These are phyloP conservation scores for Sialis lutaria DNA, from an alignment of 2,888 invertebrate species.

Conservation along the genomic window DNA sequence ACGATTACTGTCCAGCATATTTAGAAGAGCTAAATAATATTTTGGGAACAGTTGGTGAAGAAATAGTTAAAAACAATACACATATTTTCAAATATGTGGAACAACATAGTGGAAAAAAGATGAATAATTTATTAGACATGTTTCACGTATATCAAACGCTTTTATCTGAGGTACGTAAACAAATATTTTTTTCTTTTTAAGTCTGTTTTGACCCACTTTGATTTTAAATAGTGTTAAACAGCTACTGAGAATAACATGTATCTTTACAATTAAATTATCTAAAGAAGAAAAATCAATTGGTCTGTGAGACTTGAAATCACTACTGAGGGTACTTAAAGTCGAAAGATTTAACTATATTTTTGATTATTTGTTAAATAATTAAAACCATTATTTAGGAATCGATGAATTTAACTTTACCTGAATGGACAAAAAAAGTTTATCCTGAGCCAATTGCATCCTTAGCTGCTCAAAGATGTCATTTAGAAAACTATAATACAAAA, in stretches of 20 bases:
- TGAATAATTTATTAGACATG: conserved; percentile 15
- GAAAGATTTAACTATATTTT: too few relatives aligned
- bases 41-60: conserved; percentile 14
- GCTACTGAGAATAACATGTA: too few relatives aligned
- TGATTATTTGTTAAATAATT: too few relatives aligned
- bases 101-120: conserved; percentile 15
- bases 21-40: conserved; percentile 17
- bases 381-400: conserved; percentile 2
- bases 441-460: conserved; percentile 20
- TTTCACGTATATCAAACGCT: conserved; percentile 21
- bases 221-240: too few relatives aligned
- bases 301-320: too few relatives aligned
- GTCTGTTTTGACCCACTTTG: too few relatives aligned
- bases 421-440: conserved; percentile 24
- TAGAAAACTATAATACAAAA: conserved; percentile 21
- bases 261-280: too few relatives aligned
- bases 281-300: too few relatives aligned
- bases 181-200: too few relatives aligned
- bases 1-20: conserved; percentile 20
- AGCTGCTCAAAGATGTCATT: conserved; percentile 22
- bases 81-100: conserved; percentile 16
- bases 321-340: too few relatives aligned
- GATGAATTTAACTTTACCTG: conserved; percentile 24
- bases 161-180: conserved; percentile 16
- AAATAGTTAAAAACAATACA: conserved; percentile 13